Conservation (phyloP, 2,113 vertebrate genomes). For the Paramormyrops kingsleyae region DNA sequence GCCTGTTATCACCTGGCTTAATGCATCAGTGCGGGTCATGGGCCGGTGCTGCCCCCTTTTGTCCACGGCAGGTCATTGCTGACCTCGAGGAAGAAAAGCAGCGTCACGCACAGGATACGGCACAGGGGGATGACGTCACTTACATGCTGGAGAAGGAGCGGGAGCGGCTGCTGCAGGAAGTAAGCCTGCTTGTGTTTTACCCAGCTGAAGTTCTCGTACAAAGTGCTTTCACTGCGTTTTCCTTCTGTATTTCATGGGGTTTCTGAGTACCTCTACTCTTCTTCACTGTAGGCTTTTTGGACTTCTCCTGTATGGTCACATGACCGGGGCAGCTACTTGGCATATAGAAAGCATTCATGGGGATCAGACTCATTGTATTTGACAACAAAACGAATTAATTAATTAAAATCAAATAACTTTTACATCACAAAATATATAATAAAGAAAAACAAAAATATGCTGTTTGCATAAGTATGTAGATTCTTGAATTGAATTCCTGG, state of each 20-base stretch:
- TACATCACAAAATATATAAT: neutral
- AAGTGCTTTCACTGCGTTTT: neutral
- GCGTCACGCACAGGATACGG: conserved; percentile 75
- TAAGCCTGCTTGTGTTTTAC: conserved; percentile 33
- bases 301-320: neutral
- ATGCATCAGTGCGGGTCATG: neutral
- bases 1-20: neutral
- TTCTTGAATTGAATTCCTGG: neutral
- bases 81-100: conserved; percentile 88
- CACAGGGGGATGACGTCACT: conserved; percentile 81
- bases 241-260: neutral
- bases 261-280: neutral
- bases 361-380: neutral
- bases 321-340: neutral
- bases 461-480: neutral
- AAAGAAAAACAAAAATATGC: neutral
- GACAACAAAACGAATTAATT: neutral
- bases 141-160: conserved; percentile 87
- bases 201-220: neutral
- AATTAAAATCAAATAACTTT: neutral
- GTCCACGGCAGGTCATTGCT: conserved; percentile 73
- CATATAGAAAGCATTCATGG: neutral
- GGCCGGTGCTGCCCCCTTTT: rapidly evolving
- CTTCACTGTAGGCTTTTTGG: neutral
- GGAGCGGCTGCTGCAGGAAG: conserved; percentile 89